Conservation (phyloP, 2,113 vertebrate species). For the Cygnus buccinator region DNA sequence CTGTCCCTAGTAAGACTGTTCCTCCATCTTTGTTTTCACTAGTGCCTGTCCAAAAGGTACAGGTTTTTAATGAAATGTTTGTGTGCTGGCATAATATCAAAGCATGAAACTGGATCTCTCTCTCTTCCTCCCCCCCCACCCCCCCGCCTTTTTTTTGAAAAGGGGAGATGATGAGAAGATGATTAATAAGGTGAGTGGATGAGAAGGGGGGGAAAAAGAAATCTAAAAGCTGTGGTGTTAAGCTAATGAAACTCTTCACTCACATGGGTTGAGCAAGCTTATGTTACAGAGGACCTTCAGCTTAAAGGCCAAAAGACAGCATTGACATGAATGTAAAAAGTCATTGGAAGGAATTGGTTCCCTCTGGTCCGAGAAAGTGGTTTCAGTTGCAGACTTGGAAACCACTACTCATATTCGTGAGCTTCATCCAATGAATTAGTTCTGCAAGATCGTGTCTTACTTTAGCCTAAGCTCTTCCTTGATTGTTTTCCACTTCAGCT, state of each 20-base stretch:
- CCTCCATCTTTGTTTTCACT: not conserved
- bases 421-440: not conserved
- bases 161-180: not conserved
- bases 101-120: not conserved
- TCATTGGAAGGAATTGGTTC: not conserved
- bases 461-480: not conserved
- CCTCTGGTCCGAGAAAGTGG: not conserved
- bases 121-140: accelerated
- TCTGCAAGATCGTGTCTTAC: not conserved
- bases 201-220: accelerated
- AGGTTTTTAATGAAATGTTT: not conserved
- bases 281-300: not conserved
- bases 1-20: not conserved
- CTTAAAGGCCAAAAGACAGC: not conserved
- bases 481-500: not conserved
- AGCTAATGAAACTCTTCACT: not conserved
- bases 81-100: not conserved
- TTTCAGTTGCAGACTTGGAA: not conserved
- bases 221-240: not conserved
- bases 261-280: not conserved
- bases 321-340: not conserved
- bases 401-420: not conserved
- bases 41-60: not conserved
- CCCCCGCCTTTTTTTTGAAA: not conserved
- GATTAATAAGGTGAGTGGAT: not conserved